phyloP scores from a whole-genome alignment of 2,797 vertebrate genomes.

The Arrhamphus sclerolepis region DNA sequence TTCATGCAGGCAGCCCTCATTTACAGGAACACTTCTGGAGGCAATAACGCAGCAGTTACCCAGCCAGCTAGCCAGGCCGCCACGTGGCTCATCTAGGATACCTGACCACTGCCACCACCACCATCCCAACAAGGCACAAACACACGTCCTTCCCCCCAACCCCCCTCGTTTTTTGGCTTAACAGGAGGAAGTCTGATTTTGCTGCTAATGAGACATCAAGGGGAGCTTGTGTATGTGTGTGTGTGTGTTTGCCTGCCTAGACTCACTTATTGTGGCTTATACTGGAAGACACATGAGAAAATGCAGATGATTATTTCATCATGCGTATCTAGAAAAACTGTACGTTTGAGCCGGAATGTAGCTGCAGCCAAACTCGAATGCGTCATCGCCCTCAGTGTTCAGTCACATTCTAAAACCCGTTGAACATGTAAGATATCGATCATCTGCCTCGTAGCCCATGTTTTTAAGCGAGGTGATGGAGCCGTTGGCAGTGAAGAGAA shows the following conservation, averaged over 20 bases:
- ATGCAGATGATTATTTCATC: conserved; percentile 7
- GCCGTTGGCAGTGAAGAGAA: conserved; percentile 14
- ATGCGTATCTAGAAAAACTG: conserved; percentile 6
- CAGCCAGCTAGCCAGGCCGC: conserved; percentile 37
- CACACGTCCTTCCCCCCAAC: conserved; percentile 7
- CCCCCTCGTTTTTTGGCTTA: conserved; percentile 42
- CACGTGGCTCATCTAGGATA: conserved; percentile 56
- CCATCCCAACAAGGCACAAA: conserved; percentile 15
- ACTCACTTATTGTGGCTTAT: no score
- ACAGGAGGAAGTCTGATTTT: conserved; percentile 58
- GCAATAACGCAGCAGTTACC: conserved; percentile 63
- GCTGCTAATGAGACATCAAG: conserved; percentile 72
- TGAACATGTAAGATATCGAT: conserved; percentile 29
- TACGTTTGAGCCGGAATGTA: conserved; percentile 8
- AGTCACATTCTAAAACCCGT: conserved; percentile 26
- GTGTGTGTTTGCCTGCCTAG: conserved; percentile 8
- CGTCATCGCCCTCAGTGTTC: background rate
- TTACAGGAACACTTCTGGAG: conserved; percentile 74
- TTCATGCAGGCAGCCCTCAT: conserved; percentile 63
- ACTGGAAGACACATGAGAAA: conserved; percentile 6
- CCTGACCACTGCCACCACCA: background rate
- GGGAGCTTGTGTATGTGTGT: conserved; percentile 47
- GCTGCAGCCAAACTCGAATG: conserved; percentile 15
- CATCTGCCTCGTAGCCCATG: conserved; percentile 30
- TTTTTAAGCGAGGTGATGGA: conserved; percentile 28